Conservation (phyloP, 2,113 vertebrate genomes). For the Xiphias gladius region DNA sequence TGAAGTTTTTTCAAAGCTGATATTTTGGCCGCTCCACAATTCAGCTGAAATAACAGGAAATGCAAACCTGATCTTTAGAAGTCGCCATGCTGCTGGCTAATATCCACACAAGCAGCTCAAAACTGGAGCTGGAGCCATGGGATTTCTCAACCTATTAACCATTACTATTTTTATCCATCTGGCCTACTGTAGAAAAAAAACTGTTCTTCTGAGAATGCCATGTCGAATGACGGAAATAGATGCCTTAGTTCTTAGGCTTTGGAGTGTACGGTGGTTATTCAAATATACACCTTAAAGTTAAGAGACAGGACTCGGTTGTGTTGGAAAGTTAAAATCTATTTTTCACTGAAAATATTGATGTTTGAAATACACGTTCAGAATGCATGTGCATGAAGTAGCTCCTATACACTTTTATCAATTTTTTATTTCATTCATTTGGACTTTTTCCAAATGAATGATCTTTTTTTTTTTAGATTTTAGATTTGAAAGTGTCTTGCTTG, state of each 20-base stretch:
- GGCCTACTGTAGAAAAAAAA: conserved; percentile 64
- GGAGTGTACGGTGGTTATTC: background rate
- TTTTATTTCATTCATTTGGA: background rate
- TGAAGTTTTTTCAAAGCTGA: background rate
- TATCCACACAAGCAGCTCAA: conserved; percentile 50
- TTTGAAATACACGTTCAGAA: background rate
- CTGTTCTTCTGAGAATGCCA: conserved; percentile 40
- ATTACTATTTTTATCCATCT: conserved; percentile 69
- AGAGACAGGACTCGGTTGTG: background rate
- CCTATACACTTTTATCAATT: background rate
- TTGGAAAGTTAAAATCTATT: background rate
- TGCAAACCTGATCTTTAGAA: conserved; percentile 28
- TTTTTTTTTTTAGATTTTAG: no score
- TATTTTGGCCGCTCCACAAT: conserved; percentile 16
- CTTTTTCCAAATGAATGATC: background rate
- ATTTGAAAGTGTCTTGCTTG: background rate
- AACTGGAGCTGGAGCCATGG: conserved; percentile 73
- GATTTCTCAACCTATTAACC: conserved; percentile 76
- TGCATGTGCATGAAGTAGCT: background rate
- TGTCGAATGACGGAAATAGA: conserved; percentile 47
- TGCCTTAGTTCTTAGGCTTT: conserved; percentile 27
- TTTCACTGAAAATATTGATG: background rate
- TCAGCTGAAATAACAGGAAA: conserved; percentile 4
- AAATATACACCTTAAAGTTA: conserved; percentile 7
- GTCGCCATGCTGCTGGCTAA: conserved; percentile 29